These are phyloP conservation scores for Oceanodroma tethys DNA, from an alignment of 2,113 vertebrate species.

Conservation along the genomic window DNA sequence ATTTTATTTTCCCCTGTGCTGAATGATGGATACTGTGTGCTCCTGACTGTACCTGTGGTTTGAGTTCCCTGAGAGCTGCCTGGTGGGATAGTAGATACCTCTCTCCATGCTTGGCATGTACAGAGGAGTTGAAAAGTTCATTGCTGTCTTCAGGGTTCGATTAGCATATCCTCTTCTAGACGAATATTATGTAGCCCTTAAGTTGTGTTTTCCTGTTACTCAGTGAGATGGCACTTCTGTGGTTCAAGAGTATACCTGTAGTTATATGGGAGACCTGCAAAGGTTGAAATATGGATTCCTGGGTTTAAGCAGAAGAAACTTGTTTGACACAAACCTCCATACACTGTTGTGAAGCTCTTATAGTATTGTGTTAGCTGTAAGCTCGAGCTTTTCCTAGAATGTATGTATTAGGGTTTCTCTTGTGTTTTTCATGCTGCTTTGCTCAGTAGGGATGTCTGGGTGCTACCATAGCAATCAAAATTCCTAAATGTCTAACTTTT, in stretches of 20 bases:
- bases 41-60: background rate
- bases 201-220: background rate
- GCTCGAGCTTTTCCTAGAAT: background rate
- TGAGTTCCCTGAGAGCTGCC: background rate
- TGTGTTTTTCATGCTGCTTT: background rate
- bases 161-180: background rate
- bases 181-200: background rate
- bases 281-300: background rate
- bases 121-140: background rate
- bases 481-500: background rate
- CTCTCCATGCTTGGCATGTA: background rate
- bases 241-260: background rate
- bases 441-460: background rate
- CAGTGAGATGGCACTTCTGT: background rate
- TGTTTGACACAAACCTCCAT: background rate
- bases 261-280: background rate
- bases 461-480: background rate
- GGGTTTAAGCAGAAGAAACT: background rate
- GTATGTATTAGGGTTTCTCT: background rate
- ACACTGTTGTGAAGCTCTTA: fast-evolving
- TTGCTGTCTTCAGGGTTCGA: background rate
- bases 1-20: background rate
- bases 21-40: background rate
- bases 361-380: background rate
- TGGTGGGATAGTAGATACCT: background rate